Conservation (phyloP, 2,113 vertebrate species). For the Pseudorhombus dupliciocellatus region DNA sequence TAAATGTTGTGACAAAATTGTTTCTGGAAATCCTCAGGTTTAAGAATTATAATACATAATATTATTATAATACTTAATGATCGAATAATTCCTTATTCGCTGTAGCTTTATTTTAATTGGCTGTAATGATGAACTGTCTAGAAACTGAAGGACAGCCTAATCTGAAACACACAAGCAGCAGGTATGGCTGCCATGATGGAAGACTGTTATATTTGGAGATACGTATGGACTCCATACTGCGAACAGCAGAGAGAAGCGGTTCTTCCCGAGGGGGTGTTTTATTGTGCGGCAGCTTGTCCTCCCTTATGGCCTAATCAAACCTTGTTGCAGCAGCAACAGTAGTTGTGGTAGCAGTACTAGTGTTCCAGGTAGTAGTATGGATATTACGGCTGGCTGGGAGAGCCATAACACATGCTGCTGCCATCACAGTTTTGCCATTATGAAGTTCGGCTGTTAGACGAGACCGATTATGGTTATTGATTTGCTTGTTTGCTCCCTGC, state of each 20-base stretch:
- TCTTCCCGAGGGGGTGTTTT: constrained; percentile 16
- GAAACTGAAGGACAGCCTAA: not conserved
- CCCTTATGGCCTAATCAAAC: constrained; percentile 67
- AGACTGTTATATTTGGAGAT: not conserved
- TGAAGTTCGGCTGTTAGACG: constrained; percentile 66
- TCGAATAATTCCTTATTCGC: not conserved
- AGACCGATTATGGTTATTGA: constrained; percentile 75
- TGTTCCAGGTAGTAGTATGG: constrained; percentile 39
- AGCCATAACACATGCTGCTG: constrained; percentile 60
- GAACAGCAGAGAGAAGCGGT: not conserved
- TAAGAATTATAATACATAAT: no score
- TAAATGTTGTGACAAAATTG: no score
- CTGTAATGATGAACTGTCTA: not conserved
- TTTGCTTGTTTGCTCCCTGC: constrained; percentile 70
- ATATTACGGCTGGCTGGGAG: constrained; percentile 54
- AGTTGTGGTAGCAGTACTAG: constrained; percentile 9
- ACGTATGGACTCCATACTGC: constrained; percentile 2
- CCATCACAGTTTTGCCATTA: constrained; percentile 66
- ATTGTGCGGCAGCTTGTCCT: constrained; percentile 36
- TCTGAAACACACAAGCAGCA: not conserved
- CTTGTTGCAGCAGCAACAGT: constrained; percentile 12
- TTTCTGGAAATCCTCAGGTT: not conserved
- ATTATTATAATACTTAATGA: not conserved
- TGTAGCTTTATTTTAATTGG: not conserved
- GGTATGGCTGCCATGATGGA: not conserved